These are phyloP conservation scores for Pseudopodoces humilis DNA, from an alignment of 2,113 vertebrate genomes.

Conservation along the genomic window DNA sequence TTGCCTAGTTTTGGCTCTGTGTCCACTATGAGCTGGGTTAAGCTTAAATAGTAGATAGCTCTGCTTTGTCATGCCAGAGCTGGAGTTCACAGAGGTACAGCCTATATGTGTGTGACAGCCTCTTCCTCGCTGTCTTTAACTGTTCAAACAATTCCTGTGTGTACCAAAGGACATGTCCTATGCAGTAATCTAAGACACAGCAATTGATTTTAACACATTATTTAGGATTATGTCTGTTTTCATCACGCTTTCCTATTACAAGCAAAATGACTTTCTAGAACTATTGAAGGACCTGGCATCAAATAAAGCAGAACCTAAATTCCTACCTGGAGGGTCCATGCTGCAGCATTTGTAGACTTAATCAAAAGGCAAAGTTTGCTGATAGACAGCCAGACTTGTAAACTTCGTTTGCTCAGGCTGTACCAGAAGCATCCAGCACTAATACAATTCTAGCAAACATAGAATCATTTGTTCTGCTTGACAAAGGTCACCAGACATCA, in stretches of 20 bases:
- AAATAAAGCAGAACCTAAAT: background rate
- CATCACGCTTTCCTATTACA: background rate
- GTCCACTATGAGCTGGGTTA: background rate
- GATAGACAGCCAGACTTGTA: conserved; percentile 1
- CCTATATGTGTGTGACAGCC: background rate
- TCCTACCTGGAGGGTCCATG: background rate
- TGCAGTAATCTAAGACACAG: background rate
- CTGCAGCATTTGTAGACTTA: background rate
- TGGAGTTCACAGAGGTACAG: background rate
- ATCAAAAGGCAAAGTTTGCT: conserved; percentile 24
- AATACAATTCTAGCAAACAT: conserved; percentile 19
- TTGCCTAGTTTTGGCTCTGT: background rate
- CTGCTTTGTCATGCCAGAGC: background rate
- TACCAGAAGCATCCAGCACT: conserved; percentile 35
- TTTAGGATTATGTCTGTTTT: background rate
- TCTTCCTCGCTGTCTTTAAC: background rate
- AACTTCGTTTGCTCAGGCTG: conserved; percentile 12
- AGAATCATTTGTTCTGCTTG: conserved; percentile 41
- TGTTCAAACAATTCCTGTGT: background rate
- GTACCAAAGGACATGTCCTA: background rate
- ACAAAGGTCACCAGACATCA: conserved; percentile 42
- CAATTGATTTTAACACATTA: background rate
- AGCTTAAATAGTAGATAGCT: background rate
- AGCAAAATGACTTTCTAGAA: background rate
- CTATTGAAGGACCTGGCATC: background rate